A percentile compares a stretch with the other conserved stretches of the same genome.
Evolutionary conservation across 1,140 invertebrate species (phyloP).

Genomic region (Tenebrio molitor): DNA sequence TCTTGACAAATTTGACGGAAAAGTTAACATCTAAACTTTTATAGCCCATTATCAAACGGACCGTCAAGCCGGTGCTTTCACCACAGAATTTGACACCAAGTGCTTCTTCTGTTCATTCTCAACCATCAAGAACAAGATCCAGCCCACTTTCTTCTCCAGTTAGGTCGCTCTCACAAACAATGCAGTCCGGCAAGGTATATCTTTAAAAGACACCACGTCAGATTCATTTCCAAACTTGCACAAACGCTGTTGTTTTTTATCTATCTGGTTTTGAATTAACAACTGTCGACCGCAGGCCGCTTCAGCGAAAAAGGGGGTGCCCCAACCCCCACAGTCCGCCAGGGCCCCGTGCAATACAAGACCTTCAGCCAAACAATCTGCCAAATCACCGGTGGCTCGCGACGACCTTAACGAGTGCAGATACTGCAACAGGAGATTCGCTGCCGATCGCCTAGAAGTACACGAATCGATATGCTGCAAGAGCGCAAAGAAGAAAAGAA

Average conservation of each 20-base stretch:
- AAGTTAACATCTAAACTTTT: neutral
- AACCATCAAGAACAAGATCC: neutral
- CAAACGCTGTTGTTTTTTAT: neutral
- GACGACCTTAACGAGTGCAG: constrained; percentile 71
- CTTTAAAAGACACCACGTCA: too few species aligned
- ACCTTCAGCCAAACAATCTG: constrained; percentile 54
- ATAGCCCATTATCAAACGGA: constrained; percentile 24
- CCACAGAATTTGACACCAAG: neutral
- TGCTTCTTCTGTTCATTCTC: constrained; percentile 22
- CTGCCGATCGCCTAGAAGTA: constrained; percentile 80
- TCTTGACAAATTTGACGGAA: neutral
- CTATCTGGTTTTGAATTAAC: too few species aligned
- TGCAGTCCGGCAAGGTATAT: constrained; percentile 15
- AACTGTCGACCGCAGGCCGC: neutral
- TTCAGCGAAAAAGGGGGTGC: neutral
- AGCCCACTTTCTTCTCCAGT: constrained; percentile 3
- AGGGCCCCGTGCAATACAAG: constrained; percentile 6
- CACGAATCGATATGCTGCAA: constrained; percentile 89
- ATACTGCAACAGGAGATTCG: constrained; percentile 82
- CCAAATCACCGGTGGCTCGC: constrained; percentile 55
- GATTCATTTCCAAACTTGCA: neutral
- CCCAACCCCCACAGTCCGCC: neutral
- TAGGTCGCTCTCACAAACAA: constrained; percentile 5
- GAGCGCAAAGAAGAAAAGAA: constrained; percentile 82
- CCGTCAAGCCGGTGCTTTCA: neutral